phyloP scores from a whole-genome alignment of 92 coral and sea anemone genomes.

The Palythoa caribaeorum region DNA sequence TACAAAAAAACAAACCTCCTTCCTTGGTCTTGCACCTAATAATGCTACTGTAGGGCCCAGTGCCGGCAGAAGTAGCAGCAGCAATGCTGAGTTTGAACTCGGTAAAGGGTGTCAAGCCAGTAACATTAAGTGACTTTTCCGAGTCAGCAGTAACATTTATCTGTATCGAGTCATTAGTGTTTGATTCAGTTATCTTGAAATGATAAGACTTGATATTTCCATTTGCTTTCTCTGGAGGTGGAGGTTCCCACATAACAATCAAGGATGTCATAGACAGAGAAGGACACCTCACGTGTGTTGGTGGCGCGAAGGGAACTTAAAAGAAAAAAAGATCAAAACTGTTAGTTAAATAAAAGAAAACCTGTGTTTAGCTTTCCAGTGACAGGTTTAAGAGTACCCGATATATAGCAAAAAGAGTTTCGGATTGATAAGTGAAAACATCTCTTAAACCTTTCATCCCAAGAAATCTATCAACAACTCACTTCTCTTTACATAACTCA shows the following conservation, averaged over 20 bases:
- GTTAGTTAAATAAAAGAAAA: too few relatives aligned
- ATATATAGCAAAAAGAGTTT: too few relatives aligned
- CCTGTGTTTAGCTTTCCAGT: too few relatives aligned
- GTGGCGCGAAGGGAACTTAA: conserved; percentile 21
- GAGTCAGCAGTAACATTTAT: too few relatives aligned
- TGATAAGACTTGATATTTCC: not conserved
- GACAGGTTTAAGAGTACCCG: too few relatives aligned
- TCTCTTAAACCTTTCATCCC: too few relatives aligned
- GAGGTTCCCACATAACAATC: not conserved
- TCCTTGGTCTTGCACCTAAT: not conserved
- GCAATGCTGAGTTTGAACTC: not conserved
- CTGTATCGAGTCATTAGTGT: not conserved
- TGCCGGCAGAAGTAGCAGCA: conserved; percentile 4
- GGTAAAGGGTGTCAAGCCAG: not conserved
- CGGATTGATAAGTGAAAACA: too few relatives aligned
- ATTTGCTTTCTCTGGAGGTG: not conserved
- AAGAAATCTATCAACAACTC: too few relatives aligned
- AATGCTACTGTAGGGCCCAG: conserved; percentile 9
- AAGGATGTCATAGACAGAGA: not conserved
- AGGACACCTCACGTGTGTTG: not conserved
- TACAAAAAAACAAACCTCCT: conserved; percentile 29
- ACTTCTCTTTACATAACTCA: too few relatives aligned
- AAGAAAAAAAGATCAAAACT: not conserved
- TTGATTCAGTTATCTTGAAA: not conserved
- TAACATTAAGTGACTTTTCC: not conserved